phyloP scores from a whole-genome alignment of 2,113 vertebrate species.

The Myrmophylax atrothorax region DNA sequence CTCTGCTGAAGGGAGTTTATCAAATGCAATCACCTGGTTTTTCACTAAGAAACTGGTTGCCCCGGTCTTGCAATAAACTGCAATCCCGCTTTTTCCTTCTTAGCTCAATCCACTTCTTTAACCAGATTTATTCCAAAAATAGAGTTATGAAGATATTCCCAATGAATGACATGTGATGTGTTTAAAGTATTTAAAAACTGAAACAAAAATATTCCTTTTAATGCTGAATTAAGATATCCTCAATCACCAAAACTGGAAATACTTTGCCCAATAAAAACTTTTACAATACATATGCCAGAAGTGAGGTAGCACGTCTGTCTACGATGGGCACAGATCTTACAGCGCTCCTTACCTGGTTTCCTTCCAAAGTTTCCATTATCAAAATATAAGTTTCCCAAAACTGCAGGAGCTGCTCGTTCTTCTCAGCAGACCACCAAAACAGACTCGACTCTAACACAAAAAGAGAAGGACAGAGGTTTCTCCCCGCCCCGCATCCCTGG shows the following conservation, averaged over 20 bases:
- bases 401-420: slow-evolving; percentile 74
- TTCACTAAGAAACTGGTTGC: background rate
- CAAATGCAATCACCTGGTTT: fast-evolving
- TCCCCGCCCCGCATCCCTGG: fast-evolving
- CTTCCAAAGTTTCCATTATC: slow-evolving; percentile 93
- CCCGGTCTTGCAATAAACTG: background rate
- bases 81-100: background rate
- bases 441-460: slow-evolving; percentile 69
- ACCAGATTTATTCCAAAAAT: fast-evolving
- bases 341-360: slow-evolving; percentile 85
- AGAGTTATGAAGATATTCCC: background rate
- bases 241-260: fast-evolving
- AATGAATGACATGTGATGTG: fast-evolving
- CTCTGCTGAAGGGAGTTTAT: too few relatives aligned
- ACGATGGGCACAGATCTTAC: fast-evolving
- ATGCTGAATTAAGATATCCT: fast-evolving
- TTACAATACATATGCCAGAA: fast-evolving
- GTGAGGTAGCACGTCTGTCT: fast-evolving
- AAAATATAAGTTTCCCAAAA: slow-evolving; percentile 94
- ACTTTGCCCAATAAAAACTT: fast-evolving
- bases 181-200: fast-evolving
- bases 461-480: fast-evolving
- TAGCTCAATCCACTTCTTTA: background rate
- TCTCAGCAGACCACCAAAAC: slow-evolving; percentile 86
- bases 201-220: background rate